Evolutionary conservation across 2,113 vertebrate genomes (phyloP).

Genomic region (Entosphenus tridentatus): DNA sequence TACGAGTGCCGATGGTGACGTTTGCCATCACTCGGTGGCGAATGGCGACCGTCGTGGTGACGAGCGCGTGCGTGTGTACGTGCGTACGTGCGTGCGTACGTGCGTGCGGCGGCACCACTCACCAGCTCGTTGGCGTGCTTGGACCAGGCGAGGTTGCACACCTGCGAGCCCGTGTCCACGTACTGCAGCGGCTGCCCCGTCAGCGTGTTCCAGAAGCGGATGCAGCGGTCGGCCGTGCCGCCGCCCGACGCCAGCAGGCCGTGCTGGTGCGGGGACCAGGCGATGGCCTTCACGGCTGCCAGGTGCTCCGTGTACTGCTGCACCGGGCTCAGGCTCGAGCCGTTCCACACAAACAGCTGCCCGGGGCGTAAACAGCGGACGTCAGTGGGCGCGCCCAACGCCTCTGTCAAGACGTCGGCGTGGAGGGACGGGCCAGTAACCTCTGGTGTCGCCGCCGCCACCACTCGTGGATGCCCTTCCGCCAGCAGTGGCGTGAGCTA

Average conservation of each 20-base stretch:
- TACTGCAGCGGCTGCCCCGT: constrained; percentile 85
- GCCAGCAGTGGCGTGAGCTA: too few species aligned
- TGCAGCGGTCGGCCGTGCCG: constrained; percentile 81
- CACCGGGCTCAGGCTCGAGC: constrained; percentile 69
- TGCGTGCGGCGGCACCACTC: constrained; percentile 14
- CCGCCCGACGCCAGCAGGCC: constrained; percentile 75
- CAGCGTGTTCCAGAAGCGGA: constrained; percentile 96
- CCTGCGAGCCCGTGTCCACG: constrained; percentile 83
- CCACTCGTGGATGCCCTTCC: too few species aligned
- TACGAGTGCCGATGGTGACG: too few species aligned
- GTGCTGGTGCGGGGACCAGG: constrained; percentile 93
- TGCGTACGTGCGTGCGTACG: too few species aligned
- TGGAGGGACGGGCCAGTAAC: too few species aligned
- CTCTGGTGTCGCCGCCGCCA: too few species aligned
- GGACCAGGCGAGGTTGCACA: constrained; percentile 98
- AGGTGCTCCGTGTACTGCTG: constrained; percentile 94
- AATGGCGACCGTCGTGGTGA: too few species aligned
- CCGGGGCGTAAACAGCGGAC: background rate
- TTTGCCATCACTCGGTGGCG: too few species aligned
- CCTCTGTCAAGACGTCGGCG: too few species aligned
- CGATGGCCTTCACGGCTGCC: constrained; percentile 86
- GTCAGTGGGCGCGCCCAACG: too few species aligned
- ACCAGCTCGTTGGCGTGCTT: constrained; percentile 94
- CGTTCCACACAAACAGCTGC: constrained; percentile 89
- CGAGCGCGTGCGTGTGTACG: too few species aligned